These are phyloP conservation scores for Numenius arquata DNA, from an alignment of 2,113 vertebrate genomes.

Conservation along the genomic window DNA sequence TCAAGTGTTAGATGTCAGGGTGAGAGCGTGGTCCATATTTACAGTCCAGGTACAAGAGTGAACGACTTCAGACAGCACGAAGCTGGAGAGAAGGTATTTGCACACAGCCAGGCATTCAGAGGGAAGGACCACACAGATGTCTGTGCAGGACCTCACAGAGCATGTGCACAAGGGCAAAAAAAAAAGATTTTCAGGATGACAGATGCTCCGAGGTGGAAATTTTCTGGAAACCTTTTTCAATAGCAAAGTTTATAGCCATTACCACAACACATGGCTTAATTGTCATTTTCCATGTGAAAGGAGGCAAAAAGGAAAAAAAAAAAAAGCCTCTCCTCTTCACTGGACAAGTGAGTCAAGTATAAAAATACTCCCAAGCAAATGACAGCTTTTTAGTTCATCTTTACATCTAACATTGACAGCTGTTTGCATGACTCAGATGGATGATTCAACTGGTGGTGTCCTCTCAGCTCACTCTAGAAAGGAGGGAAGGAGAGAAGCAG, in stretches of 20 bases:
- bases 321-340: neutral
- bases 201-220: neutral
- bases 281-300: neutral
- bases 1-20: neutral
- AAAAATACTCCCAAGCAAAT: constrained; percentile 50
- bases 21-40: neutral
- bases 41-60: neutral
- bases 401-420: constrained; percentile 43
- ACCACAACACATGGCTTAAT: neutral
- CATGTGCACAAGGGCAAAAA: neutral
- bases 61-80: neutral
- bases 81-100: neutral
- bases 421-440: constrained; percentile 34
- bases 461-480: neutral
- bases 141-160: neutral
- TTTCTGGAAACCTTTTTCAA: neutral
- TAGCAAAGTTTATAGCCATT: neutral
- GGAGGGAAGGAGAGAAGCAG: neutral
- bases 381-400: constrained; percentile 50
- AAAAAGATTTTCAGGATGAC: neutral
- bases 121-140: neutral
- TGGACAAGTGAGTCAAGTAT: constrained; percentile 38
- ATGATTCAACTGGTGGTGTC: constrained; percentile 32
- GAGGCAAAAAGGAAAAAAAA: neutral
- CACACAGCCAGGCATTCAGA: neutral